These are phyloP conservation scores for Bugulina stolonifera DNA, from an alignment of 2,888 invertebrate species.

Conservation along the genomic window DNA sequence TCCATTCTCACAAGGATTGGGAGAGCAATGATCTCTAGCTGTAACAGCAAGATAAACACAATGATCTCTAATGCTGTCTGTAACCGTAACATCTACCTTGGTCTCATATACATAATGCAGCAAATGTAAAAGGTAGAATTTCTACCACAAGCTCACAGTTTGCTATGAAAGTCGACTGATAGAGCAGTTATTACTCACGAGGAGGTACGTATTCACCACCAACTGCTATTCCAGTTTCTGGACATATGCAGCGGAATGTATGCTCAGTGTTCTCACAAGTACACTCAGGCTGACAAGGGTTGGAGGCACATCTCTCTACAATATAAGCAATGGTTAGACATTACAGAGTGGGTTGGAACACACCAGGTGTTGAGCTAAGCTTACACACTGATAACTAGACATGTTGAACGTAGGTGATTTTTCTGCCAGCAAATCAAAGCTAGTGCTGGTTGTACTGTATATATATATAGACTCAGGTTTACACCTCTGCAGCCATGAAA, in stretches of 20 bases:
- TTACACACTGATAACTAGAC: no score
- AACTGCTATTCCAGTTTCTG: not conserved
- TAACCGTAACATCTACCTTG: not conserved
- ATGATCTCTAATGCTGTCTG: not conserved
- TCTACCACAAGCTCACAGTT: not conserved
- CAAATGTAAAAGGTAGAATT: not conserved
- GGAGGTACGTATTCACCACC: conserved; percentile 13
- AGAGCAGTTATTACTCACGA: not conserved
- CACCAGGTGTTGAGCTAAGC: no score
- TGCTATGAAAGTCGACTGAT: not conserved
- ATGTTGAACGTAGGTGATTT: no score
- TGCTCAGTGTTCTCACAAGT: conserved; percentile 12
- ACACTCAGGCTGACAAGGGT: conserved; percentile 14
- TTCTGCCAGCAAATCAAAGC: no score
- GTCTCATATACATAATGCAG: no score
- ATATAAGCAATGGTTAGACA: no score
- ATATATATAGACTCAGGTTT: no score
- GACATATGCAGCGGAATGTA: conserved; percentile 19
- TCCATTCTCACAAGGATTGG: conserved; percentile 14
- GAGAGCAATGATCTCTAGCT: conserved; percentile 17
- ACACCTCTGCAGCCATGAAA: no score
- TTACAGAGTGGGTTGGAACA: no score
- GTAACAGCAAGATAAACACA: not conserved
- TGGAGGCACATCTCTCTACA: not conserved
- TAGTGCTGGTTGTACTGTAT: no score